Conservation (phyloP, 2,797 vertebrate genomes). For the Sylvilagus floridanus region DNA sequence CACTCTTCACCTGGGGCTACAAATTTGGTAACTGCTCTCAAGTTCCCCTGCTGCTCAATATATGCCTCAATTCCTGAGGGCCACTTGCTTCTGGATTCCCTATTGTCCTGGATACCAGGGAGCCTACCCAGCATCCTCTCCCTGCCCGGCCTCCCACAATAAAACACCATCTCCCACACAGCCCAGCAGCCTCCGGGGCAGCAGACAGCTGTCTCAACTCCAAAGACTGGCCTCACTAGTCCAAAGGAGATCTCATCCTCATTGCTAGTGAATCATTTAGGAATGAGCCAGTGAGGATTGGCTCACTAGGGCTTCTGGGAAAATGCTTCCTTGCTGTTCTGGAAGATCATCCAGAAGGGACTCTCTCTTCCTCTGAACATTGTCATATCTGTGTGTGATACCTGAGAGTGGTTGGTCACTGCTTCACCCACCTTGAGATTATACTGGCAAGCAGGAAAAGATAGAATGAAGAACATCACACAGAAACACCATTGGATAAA, state of each 20-base stretch:
- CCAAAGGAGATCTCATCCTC: slow-evolving; percentile 27
- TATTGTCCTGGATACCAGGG: background rate
- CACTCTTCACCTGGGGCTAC: background rate
- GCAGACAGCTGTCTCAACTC: background rate
- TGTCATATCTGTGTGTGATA: background rate
- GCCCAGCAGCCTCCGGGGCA: background rate
- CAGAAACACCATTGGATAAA: background rate
- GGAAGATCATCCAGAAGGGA: background rate
- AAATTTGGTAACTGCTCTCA: background rate
- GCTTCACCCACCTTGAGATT: background rate
- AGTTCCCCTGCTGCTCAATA: background rate
- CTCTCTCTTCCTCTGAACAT: background rate
- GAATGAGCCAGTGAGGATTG: background rate
- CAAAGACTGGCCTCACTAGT: background rate
- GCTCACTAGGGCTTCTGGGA: background rate
- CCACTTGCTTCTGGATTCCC: background rate
- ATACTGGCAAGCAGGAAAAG: background rate
- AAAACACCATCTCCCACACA: background rate
- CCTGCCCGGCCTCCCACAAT: background rate
- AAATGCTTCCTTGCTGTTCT: background rate
- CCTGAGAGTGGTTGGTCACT: background rate
- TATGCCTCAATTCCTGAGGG: background rate
- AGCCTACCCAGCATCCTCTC: background rate
- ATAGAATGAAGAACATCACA: background rate
- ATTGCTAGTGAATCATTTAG: background rate